Evolutionary conservation across 2,797 vertebrate genomes (phyloP), one percentile per base, ranked within the genome.

Genomic region (Anableps anableps): DNA sequence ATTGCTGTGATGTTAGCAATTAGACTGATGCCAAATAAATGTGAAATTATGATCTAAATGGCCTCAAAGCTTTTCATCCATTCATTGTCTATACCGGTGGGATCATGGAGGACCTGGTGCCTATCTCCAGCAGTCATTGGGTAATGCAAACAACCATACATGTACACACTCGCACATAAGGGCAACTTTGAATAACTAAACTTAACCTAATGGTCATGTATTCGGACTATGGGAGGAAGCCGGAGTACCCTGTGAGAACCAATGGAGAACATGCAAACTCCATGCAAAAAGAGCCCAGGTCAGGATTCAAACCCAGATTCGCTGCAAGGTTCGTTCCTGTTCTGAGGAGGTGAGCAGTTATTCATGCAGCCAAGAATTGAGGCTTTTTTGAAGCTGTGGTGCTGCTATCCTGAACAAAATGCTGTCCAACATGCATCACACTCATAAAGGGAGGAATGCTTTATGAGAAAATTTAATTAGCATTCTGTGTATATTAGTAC

Each of bases 281-380:
- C 34, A 66, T 38, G 34, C 62, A 66, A 66, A 36, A 1, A 62
- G 29, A 62, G 17, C 16, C 60, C 60, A 62, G 29, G 34, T 17
- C 64, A 38, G 9, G 34, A 38, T 38, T 38, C 21, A 41, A 66
- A 10, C 19, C 19, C 36, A 23, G 34, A 11, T 36, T 41, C 10
- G 64, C 19, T 38, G 64, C 36, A 66, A 66, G 36, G 34, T 66
- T 66, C 9, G 4, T 38, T 38, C 17, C 17, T 64, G 62, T 64
- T 29, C 31, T 36, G 19, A 64, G 9, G 9, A 38, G 10, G 9
- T 23, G 21, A 34, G 19, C 9, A 66, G 1, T 34, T 75, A 75
- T 17, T 80, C 72, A 72, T 83, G 77, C 51, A 79, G 68, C 72
- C 31, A 58, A 76, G 36, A 83, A 29, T 72, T 26, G 34, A 55